These are phyloP conservation scores for Chlorospingus flavigularis DNA, from an alignment of 2,797 vertebrate species.

Conservation along the genomic window DNA sequence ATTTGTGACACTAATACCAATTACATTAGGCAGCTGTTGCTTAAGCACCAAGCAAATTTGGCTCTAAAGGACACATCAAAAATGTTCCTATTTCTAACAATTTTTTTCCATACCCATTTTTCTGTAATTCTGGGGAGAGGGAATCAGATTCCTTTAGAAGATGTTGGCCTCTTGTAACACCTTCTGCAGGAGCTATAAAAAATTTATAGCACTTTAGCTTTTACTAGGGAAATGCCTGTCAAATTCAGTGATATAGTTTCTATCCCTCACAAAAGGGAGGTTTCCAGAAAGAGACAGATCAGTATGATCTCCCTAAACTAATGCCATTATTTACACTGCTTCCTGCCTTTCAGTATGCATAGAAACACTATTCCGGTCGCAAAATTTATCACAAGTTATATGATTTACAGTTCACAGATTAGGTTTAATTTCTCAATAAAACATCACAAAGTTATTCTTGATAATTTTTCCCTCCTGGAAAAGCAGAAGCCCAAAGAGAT, in stretches of 20 bases:
- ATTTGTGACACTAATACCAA: not conserved
- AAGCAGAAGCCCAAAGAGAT: not conserved
- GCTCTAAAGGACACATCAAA: not conserved
- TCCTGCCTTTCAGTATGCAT: not conserved
- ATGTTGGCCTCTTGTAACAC: not conserved
- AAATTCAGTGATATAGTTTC: not conserved
- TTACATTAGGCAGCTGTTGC: not conserved
- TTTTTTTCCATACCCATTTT: not conserved
- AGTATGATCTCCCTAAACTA: not conserved
- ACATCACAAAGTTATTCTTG: not conserved
- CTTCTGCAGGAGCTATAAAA: not conserved
- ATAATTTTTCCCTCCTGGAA: not conserved
- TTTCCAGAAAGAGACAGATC: not conserved
- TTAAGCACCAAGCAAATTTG: not conserved
- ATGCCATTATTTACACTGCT: not conserved
- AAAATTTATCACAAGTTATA: rapidly evolving
- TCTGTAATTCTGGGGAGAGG: not conserved
- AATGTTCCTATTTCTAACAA: not conserved
- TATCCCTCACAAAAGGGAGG: not conserved
- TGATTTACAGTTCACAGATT: not conserved
- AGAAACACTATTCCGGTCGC: not conserved
- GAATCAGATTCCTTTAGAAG: not conserved
- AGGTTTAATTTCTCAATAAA: not conserved
- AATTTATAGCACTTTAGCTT: not conserved
- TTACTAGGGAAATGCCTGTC: not conserved